Percentiles rank a stretch among this genome's conserved stretches.
Evolutionary conservation across 1,140 invertebrate genomes (phyloP).

Genomic region (Venturia canescens): DNA sequence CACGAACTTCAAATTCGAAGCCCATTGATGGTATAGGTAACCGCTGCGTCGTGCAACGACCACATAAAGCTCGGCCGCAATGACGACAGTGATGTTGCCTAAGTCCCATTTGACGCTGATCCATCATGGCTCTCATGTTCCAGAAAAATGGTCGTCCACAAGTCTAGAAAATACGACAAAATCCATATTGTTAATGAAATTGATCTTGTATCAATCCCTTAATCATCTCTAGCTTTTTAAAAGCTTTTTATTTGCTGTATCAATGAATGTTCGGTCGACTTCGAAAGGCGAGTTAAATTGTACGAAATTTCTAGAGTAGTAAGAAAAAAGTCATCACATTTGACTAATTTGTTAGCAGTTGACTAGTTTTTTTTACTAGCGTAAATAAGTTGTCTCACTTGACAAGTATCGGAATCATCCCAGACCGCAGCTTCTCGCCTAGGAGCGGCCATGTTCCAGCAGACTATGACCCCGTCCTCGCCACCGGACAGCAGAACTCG

Average conservation of each 20-base stretch:
- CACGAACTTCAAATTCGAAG: conserved; percentile 97
- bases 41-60: conserved; percentile 91
- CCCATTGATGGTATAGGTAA: conserved; percentile 96
- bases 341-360: too few species aligned
- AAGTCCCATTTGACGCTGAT: conserved; percentile 93
- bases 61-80: conserved; percentile 96
- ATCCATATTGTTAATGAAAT: conserved; percentile 31
- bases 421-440: conserved; percentile 96
- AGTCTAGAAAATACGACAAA: conserved; percentile 79
- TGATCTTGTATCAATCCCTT: too few species aligned
- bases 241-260: too few species aligned
- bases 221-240: too few species aligned
- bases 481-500: conserved; percentile 94
- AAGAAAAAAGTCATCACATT: too few species aligned
- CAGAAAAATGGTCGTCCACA: conserved; percentile 98
- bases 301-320: too few species aligned
- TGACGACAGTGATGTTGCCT: conserved; percentile 93
- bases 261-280: too few species aligned
- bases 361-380: neutral
- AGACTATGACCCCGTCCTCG: conserved; percentile 94
- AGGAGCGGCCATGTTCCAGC: conserved; percentile 95
- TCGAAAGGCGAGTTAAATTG: too few species aligned
- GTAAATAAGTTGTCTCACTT: conserved; percentile 62
- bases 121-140: conserved; percentile 99
- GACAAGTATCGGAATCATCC: conserved; percentile 94